Evolutionary conservation across 2,888 invertebrate species (phyloP).

Genomic region (Alitta virens): DNA sequence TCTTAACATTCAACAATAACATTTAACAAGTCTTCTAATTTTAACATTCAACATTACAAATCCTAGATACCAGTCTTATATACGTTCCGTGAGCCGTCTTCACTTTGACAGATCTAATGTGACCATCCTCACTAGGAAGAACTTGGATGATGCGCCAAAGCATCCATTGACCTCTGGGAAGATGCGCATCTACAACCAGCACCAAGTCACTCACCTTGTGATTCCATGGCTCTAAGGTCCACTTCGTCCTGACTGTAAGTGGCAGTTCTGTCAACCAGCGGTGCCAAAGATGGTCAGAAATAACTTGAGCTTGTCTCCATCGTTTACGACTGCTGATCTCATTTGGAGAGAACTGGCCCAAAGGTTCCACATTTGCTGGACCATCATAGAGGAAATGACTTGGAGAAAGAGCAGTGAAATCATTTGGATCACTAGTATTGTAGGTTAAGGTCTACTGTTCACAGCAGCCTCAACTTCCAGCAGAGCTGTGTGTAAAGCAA

Average conservation of each 20-base stretch:
- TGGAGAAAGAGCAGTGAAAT: conserved; percentile 16
- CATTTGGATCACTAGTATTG: conserved; percentile 11
- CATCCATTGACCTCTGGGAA: conserved; percentile 6
- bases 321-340: conserved; percentile 7
- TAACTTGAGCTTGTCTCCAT: conserved; percentile 11
- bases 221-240: no score
- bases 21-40: no score
- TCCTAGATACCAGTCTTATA: no score
- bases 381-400: conserved; percentile 14
- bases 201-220: no score
- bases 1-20: no score
- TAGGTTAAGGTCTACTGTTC: conserved; percentile 20
- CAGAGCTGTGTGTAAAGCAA: conserved; percentile 32
- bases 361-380: background rate
- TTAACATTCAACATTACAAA: no score
- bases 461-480: conserved; percentile 17
- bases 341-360: background rate
- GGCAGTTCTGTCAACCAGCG: conserved; percentile 9
- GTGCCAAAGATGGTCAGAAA: conserved; percentile 2
- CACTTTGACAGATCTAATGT: conserved; percentile 7
- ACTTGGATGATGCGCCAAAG: conserved; percentile 3
- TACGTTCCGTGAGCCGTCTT: background rate
- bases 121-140: conserved; percentile 6
- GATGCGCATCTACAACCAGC: no score
- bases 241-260: background rate